These are phyloP conservation scores for Mantis religiosa DNA, from an alignment of 2,888 invertebrate species.

Conservation along the genomic window DNA sequence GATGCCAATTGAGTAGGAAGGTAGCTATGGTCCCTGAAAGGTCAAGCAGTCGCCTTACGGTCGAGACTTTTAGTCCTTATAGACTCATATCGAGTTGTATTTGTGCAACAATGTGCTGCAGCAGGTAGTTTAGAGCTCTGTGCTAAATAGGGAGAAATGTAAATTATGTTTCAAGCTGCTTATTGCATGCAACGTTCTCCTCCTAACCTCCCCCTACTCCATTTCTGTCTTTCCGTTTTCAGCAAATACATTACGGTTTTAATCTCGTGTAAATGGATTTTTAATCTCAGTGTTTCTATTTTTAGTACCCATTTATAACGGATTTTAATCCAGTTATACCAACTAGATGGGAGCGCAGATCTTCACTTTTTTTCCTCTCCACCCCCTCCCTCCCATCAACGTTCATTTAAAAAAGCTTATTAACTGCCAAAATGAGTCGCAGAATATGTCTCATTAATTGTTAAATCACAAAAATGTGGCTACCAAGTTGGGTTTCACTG, in stretches of 20 bases:
- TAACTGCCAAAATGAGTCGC: neutral
- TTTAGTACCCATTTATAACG: neutral
- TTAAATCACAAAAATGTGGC: neutral
- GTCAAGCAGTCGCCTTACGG: no score
- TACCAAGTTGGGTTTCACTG: no score
- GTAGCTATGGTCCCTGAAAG: no score
- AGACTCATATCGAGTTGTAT: no score
- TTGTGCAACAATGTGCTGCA: no score
- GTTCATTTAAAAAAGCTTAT: neutral
- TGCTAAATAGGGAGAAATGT: no score
- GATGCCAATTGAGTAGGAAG: no score
- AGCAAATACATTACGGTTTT: neutral
- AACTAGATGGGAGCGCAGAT: neutral
- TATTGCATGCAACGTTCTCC: neutral
- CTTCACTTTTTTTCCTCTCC: neutral
- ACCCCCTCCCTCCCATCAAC: neutral
- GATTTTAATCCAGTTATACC: neutral
- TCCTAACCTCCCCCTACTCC: no score
- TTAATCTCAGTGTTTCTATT: neutral
- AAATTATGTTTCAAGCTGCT: neutral
- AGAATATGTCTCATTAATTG: neutral
- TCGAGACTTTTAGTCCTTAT: no score
- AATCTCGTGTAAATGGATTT: neutral
- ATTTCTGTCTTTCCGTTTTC: neutral
- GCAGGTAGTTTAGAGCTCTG: no score